Percentiles rank a stretch among this genome's conserved stretches.
phyloP scores from a whole-genome alignment of 2,888 invertebrate genomes.

The Acrobasis suavella region DNA sequence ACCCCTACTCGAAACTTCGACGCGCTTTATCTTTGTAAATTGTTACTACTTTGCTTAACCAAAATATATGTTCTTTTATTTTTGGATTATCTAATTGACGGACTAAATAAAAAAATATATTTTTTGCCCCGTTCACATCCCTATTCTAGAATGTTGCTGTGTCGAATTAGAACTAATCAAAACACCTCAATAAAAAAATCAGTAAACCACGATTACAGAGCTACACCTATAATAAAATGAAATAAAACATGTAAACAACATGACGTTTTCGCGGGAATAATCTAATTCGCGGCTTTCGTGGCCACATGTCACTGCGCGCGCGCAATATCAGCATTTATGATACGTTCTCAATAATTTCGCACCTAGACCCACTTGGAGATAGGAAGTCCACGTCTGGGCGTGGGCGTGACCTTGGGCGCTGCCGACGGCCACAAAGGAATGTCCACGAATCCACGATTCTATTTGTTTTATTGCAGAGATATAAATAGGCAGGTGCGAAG shows the following conservation, averaged over 20 bases:
- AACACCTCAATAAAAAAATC: not conserved
- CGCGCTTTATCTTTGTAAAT: too few species aligned
- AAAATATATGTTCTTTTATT: too few species aligned
- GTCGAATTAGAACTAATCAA: too few species aligned
- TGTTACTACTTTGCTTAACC: too few species aligned
- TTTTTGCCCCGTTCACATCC: too few species aligned
- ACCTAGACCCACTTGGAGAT: slow-evolving; percentile 48
- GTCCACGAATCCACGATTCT: slow-evolving; percentile 55
- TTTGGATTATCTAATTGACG: too few species aligned
- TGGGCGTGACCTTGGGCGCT: slow-evolving; percentile 64
- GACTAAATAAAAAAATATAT: too few species aligned
- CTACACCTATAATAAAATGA: not conserved
- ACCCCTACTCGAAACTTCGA: too few species aligned
- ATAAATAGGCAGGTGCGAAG: slow-evolving; percentile 36
- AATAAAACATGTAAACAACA: slow-evolving; percentile 13
- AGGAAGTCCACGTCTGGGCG: slow-evolving; percentile 56
- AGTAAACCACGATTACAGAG: not conserved
- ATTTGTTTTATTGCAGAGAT: slow-evolving; percentile 51
- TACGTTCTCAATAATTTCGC: slow-evolving; percentile 21
- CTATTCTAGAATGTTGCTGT: too few species aligned
- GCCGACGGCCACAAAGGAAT: slow-evolving; percentile 52
- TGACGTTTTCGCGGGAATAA: slow-evolving; percentile 8
- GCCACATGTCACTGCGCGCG: not conserved
- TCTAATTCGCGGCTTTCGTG: not conserved
- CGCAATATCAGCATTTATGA: slow-evolving; percentile 15